Conservation (phyloP, 2,888 invertebrate species). For the Anthoptus insignis region DNA sequence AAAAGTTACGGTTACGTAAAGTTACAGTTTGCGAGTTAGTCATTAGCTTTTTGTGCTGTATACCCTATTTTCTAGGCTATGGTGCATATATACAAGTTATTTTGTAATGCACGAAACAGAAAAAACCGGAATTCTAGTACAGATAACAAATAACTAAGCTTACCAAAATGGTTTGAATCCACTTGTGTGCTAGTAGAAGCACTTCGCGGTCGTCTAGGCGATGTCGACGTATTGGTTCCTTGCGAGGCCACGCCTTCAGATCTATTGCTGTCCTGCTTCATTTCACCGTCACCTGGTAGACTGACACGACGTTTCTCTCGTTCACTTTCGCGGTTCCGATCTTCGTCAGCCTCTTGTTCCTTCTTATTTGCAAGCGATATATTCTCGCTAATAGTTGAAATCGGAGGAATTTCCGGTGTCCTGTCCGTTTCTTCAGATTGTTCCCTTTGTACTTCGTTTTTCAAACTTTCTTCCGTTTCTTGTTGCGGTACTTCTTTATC, state of each 20-base stretch:
- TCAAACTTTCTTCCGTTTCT: slow-evolving; percentile 65
- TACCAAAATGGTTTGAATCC: slow-evolving; percentile 95
- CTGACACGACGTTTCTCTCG: slow-evolving; percentile 87
- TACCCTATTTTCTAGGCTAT: too few species aligned
- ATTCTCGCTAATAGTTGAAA: slow-evolving; percentile 92
- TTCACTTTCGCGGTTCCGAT: slow-evolving; percentile 72
- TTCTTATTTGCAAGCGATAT: slow-evolving; percentile 83
- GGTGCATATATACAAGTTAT: too few species aligned
- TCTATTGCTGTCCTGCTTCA: slow-evolving; percentile 76
- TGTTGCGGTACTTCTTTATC: slow-evolving; percentile 52
- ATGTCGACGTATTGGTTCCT: slow-evolving; percentile 78
- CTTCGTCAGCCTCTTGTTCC: slow-evolving; percentile 70
- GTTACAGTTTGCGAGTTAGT: too few species aligned
- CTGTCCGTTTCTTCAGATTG: slow-evolving; percentile 64
- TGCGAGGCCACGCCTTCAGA: slow-evolving; percentile 72
- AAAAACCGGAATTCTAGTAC: too few species aligned
- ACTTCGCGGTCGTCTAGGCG: slow-evolving; percentile 92
- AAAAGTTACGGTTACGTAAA: neutral
- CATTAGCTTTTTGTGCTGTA: too few species aligned
- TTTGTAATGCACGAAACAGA: too few species aligned
- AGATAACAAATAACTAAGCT: slow-evolving; percentile 54
- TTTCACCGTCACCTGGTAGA: slow-evolving; percentile 85
- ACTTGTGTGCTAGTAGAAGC: slow-evolving; percentile 94
- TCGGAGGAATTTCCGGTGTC: slow-evolving; percentile 89
- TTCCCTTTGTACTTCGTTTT: slow-evolving; percentile 71